Evolutionary conservation across 92 coral and sea anemone genomes (phyloP), one percentile per base, ranked within the genome.

Genomic region (Zoanthus sociatus): DNA sequence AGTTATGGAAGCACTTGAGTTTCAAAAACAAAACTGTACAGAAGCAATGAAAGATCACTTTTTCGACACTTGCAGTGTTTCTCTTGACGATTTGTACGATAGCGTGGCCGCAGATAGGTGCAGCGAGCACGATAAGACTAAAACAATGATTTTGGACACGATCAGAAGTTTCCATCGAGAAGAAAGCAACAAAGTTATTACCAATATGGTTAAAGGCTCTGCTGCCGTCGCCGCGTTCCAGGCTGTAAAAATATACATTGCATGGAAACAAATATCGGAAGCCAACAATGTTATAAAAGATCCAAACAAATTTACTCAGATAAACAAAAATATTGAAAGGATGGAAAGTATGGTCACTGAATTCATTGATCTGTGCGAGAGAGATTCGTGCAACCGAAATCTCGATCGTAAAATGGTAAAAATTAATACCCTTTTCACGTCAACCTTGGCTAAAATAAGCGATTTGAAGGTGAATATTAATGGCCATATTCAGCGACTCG

Each of bases 401-500:
- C 44, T 93, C 66, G 48, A 44, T 69, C 90, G 77, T 54, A 93
- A 82, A 78, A 86, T 89, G 92, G 72, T 47, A 44, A 83, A 48
- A 78, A 87, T 93, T 17, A 91, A 93, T 83, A 72, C 92, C 0
- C 88, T 88, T 44, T 93, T 86, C 83, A 78, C 89, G 2, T 66
- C 78, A 2, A 93, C 96, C 3, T 88, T 89, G 1, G 79, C 78
- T 30, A 91, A 82, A 74, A 88, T 93, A 82, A 91, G 91, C 85
- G 78, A 86, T 56, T 46, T 86, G 60, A 77, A 61, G 77, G 87
- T 93, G 7, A 87, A 78, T 9, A 91, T 93, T 11, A 77, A 93
- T 63, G 96, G 96, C 58, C 91, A 91, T 31, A 91, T 93, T 81
- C 90, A 91, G 83, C 87, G 89, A 63, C 89, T 93, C 54, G 96